Percentiles rank a stretch among this genome's conserved stretches.
These are phyloP conservation scores for Falco peregrinus DNA, from an alignment of 2,797 vertebrate species.

Conservation along the genomic window DNA sequence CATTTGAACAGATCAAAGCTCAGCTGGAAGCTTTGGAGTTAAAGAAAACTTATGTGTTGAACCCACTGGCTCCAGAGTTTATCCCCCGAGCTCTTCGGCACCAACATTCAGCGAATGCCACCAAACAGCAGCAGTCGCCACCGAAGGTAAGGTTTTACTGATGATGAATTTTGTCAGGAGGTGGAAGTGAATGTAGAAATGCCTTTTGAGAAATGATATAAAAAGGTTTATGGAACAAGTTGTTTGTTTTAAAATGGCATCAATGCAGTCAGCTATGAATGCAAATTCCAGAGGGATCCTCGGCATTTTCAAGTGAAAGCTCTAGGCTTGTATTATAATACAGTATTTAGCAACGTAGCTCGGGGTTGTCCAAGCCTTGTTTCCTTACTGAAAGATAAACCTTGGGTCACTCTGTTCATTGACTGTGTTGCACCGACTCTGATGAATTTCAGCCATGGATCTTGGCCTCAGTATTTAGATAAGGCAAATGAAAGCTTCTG, in stretches of 20 bases:
- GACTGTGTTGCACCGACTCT: not conserved
- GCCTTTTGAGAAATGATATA: not conserved
- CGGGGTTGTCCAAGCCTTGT: not conserved
- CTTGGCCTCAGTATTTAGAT: not conserved
- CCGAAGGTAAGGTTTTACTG: constrained; percentile 85
- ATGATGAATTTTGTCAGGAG: not conserved
- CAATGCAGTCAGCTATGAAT: not conserved
- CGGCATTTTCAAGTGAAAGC: not conserved
- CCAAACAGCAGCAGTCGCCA: constrained; percentile 90
- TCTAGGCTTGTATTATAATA: not conserved
- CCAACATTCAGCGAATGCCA: constrained; percentile 80
- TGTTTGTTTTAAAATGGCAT: not conserved
- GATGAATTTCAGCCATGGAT: fast-evolving
- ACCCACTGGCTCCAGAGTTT: constrained; percentile 97
- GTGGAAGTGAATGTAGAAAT: not conserved
- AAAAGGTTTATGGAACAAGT: not conserved
- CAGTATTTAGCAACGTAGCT: not conserved
- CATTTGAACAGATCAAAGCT: constrained; percentile 96
- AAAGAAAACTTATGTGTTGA: constrained; percentile 98
- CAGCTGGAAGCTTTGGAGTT: constrained; percentile 97
- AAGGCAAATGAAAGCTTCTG: not conserved
- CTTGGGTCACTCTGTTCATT: not conserved
- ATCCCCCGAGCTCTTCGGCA: constrained; percentile 95
- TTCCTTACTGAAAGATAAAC: not conserved
- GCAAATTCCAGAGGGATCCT: not conserved